These are phyloP conservation scores for Acanthochromis polyacanthus DNA, from an alignment of 2,113 vertebrate species.

Conservation along the genomic window DNA sequence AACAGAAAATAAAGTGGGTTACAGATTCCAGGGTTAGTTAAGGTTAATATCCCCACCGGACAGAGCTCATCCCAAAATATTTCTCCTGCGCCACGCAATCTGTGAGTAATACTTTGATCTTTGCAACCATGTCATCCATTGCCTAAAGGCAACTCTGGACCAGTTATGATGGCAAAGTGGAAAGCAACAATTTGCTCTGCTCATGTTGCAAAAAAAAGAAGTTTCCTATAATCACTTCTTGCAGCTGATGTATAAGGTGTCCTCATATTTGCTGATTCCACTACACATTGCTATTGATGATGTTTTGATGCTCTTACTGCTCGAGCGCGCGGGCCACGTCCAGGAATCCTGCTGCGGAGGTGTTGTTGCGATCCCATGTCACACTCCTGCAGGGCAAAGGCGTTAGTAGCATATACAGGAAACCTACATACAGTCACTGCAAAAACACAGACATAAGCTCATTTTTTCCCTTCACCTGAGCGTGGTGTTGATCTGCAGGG, in stretches of 20 bases:
- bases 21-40: constrained; percentile 54
- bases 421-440: constrained; percentile 16
- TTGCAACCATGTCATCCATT: constrained; percentile 60
- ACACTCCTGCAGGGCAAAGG: constrained; percentile 85
- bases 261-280: constrained; percentile 5
- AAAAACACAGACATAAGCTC: constrained; percentile 4
- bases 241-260: background rate
- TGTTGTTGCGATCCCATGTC: constrained; percentile 91
- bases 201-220: constrained; percentile 24
- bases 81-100: constrained; percentile 11
- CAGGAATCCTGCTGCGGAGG: constrained; percentile 89
- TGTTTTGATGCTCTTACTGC: constrained; percentile 83
- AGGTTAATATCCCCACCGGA: constrained; percentile 65
- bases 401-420: constrained; percentile 25
- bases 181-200: constrained; percentile 58
- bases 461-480: constrained; percentile 64
- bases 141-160: constrained; percentile 61
- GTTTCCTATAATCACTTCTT: constrained; percentile 4
- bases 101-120: constrained; percentile 72
- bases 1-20: constrained; percentile 48
- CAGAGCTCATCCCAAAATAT: constrained; percentile 63
- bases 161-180: constrained; percentile 62
- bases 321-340: constrained; percentile 91
- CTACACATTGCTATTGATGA: background rate
- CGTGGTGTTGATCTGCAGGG: constrained; percentile 86